Evolutionary conservation across 1,140 invertebrate species (phyloP), one percentile per base, ranked within the genome.

Genomic region (Penaeus vannamei): DNA sequence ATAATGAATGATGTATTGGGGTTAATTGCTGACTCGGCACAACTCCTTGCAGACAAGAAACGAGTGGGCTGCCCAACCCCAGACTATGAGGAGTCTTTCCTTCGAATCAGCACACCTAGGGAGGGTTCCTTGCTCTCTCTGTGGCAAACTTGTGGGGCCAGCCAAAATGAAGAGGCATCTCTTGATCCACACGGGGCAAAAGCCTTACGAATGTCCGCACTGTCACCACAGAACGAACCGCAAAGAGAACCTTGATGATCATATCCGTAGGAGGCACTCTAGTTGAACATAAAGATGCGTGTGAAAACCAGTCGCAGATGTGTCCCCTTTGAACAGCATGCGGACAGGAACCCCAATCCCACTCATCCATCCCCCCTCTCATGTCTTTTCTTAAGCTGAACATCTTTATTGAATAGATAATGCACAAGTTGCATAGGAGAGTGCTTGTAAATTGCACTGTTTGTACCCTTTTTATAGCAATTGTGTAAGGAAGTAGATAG

Each of bases 141-240:
- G 87, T 89, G 87, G 87, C 36, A 89, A 89, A 77, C 87, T 89
- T 81, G 87, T 89, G 82, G 61, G 87, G 32, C 81, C 53, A 53
- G 82, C 87, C 87, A 89, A 89, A 89, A 89, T 89, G 87, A 89
- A 89, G 87, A 84, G 87, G 72, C 87, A 89, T 79, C 87, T 84
- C 62, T 79, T 89, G 61, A 89, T 89, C 82, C 87, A 89, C 87
- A 89, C 87, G 76, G 87, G 87, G 29, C 87, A 89, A 89, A 89
- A 89, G 64, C 87, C 87, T 36, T 89, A 66, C 79, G 87, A 77
- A 29, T 89, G 87, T 76, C 87, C 87, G 26, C 87, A 89, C 72
- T 89, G 87, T 79, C 82, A 89, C 29, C 87, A 89, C 82, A 81
- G 87, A 84, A 80, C 87, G 2, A 89, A 89, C 84, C 87, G 87